These are phyloP conservation scores for Puffinus mauretanicus DNA, from an alignment of 2,113 vertebrate genomes.

Conservation along the genomic window DNA sequence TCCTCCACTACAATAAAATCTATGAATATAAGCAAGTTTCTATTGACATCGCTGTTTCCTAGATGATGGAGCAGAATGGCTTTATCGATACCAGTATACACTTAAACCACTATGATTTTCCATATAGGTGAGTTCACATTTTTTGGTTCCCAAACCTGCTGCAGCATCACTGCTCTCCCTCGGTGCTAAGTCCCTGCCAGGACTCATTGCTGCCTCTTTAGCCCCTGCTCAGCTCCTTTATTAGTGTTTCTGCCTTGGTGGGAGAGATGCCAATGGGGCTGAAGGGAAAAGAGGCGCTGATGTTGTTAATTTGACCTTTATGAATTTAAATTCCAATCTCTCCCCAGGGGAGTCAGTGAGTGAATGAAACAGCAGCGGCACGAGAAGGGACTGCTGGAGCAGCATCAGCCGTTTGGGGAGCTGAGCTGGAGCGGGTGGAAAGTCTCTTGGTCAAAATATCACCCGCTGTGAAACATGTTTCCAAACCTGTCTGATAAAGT, in stretches of 20 bases:
- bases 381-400: background rate
- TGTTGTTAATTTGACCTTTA: conserved; percentile 43
- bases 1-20: background rate
- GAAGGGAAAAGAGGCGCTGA: background rate
- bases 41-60: background rate
- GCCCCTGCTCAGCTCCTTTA: background rate
- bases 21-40: background rate
- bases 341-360: background rate
- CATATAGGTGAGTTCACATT: background rate
- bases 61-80: background rate
- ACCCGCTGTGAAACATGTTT: background rate
- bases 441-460: background rate
- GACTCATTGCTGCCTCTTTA: background rate
- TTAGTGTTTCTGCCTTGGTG: background rate
- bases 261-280: background rate
- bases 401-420: fast-evolving
- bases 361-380: background rate
- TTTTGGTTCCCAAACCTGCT: background rate
- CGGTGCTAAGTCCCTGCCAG: background rate
- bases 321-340: conserved; percentile 8
- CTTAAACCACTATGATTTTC: background rate
- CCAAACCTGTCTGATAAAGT: background rate
- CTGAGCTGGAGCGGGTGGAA: background rate
- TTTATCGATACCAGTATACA: fast-evolving
- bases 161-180: background rate